Evolutionary conservation across 2,888 invertebrate species (phyloP), one percentile per base, ranked within the genome.

Genomic region (Sialis fuliginosa): DNA sequence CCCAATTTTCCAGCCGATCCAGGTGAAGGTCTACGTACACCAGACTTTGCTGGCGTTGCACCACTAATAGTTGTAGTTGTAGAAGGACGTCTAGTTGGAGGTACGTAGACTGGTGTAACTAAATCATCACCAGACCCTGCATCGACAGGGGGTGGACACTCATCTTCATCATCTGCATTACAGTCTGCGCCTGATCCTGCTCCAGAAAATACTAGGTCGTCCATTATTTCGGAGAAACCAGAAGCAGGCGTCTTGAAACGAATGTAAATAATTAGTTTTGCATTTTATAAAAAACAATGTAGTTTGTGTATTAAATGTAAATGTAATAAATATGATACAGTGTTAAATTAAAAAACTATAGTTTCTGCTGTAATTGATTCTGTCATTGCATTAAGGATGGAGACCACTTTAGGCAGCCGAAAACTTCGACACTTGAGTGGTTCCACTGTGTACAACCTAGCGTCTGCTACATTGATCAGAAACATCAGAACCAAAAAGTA

Each of bases 181-280:
- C 84, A 85, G 41, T 86, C 77, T 58, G 92, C 92, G 0, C 90
- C 91, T 4, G 90, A 89, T 1, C 91, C 90, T 1, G 88, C 88
- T 2, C 92, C 92, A 6, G 90, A 89, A 66, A 86, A 90, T 46
- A 93, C 87, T 50, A 93, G 71, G 64, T 93, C 93, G 62, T 93
- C 93, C 59, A 83, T 74, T 1, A 83, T 78, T 1, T 77, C 77
- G 1, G 80, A 77, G 61, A 81, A 82, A 1, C 85, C 86, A 37
- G 86, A 86, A 0, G 88, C 83, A 22, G 88, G 87, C 0, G 88
- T 88, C 87, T 88, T 66, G 1, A 60, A 56, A 52, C 42, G 46
- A 46, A 35, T n/a, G 35, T 22, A 22, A 22, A 22, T 22, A 22
- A 22, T 22, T 22, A 22, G 22, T 22, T 22, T 22, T 22, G 22